Base-by-base conservation (phyloP, 2,888 invertebrate species). In the Peribatodes rhomboidaria region DNA sequence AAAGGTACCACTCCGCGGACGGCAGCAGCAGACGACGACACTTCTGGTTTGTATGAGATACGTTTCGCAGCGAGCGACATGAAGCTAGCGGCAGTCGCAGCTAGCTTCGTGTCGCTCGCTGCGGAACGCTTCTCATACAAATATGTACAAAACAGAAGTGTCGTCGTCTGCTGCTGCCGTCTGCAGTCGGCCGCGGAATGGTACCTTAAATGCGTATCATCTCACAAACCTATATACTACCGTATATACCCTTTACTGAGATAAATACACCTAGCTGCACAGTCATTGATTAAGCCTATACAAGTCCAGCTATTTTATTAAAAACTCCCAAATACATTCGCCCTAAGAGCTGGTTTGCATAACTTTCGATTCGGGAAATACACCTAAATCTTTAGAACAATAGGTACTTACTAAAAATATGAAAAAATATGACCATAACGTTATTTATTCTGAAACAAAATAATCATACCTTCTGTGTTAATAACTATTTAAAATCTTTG, bases 331-430 rank as follows among this genome's bases (percentile, higher is more conserved):
- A 11, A 35, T 35, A 35, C 10, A 35, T 11, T 35, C 1, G 11
- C 13, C 20, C 44, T 41, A 11, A 11, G 44, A 8, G 18, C 42
- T 18, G 42, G 44, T 6, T 22, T 44, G 35, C n/a, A n/a, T 20
- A 11, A 10, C 13, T 18, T 39, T 41, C 37, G 10, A 10, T 18
- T 41, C 41, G 10, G 2, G 41, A 16, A 18, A 14, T 10, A 20
- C 44, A 44, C 20, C 20, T 44, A 13, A 20, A 47, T 13, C 47
- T 47, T 47, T 47, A 47, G 31, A 27, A n/a, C 27, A 47, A 47
- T 27, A 27, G 27, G 27, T 27, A 27, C 3, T 2, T 27, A 47
- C 20, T 13, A 44, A 44, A 1, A 13, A 11, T 14, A 47, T 44
- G 22, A 20, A 47, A 47, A 27, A 14, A 47, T 47, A 47, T 20